Percentiles rank a stretch among this genome's conserved stretches.
These are phyloP conservation scores for Heliopora coerulea DNA, from an alignment of 92 coral and sea anemone genomes.

Conservation along the genomic window DNA sequence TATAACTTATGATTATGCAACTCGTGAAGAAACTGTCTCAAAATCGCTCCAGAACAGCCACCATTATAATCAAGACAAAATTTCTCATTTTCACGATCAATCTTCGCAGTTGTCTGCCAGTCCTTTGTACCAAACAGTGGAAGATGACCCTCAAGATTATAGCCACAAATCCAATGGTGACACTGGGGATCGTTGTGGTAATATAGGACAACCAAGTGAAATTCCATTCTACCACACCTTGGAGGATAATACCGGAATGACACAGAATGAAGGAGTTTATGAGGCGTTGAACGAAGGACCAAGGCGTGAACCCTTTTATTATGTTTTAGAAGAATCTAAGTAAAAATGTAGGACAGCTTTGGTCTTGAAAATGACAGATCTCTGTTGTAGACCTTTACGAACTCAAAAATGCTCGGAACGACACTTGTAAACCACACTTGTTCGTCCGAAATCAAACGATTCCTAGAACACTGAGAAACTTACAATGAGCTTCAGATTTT, in stretches of 20 bases:
- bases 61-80: too few species aligned
- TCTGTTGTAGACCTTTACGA: too few species aligned
- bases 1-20: constrained; percentile 2
- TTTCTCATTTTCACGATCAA: background rate
- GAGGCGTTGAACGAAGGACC: background rate
- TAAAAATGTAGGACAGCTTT: too few species aligned
- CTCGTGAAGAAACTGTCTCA: constrained; percentile 5
- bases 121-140: background rate
- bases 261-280: constrained; percentile 6
- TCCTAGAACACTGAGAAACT: too few species aligned
- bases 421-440: too few species aligned
- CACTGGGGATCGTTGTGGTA: background rate
- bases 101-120: background rate
- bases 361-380: too few species aligned
- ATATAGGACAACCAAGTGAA: constrained; percentile 3
- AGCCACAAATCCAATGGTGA: too few species aligned
- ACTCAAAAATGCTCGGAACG: too few species aligned
- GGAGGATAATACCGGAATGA: background rate
- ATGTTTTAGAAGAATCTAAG: constrained; percentile 17
- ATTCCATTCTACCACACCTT: constrained; percentile 17
- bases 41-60: background rate
- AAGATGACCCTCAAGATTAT: background rate
- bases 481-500: too few species aligned
- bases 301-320: constrained; percentile 1
- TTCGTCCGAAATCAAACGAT: too few species aligned